Base-by-base conservation (phyloP, 2,888 invertebrate species). In the Syritta pipiens region DNA sequence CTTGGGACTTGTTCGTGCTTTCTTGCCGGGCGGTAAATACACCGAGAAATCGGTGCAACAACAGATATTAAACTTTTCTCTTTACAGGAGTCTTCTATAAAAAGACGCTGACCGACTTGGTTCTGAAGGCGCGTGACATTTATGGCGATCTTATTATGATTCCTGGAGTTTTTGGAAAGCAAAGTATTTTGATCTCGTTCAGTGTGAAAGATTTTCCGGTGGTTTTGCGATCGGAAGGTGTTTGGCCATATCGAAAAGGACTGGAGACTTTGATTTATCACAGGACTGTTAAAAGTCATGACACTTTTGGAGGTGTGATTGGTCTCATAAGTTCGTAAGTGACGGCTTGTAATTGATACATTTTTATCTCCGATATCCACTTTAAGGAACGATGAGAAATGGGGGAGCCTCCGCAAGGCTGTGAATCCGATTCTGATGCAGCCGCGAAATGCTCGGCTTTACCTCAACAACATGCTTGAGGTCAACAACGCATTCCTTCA, bases 201-300 rank as follows among this genome's bases (percentile, higher is more conserved):
- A 87, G 90, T 83, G 90, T 91, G 0, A 89, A 90, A 20, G 90
- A 90, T 82, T 88, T 90, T 42, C 87, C 89, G 76, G 85, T 86
- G 84, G 83, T 89, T 87, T 6, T 81, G 37, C 81, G 81, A 9
- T 82, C 82, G 0, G 83, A 83, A 62, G 82, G 83, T 4, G 3
- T 68, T 9, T 71, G 77, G 69, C 83, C 83, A 4, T 63, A 59
- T 1, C 63, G 83, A 59, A 81, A 86, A 9, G 85, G 86, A 1
- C 81, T 90, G n/a, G 87, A 88, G 40, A 83, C 87, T 1, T 83
- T 90, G 32, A 82, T 77, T 10, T 84, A 88, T 72, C 89, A 90
- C 83, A 84, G 89, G n/a, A 84, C 82, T 22, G 30, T 48, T 55
- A 53, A 72, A 7, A 92, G 81, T 32, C 46, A 57, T 5, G 82